Conservation (phyloP, 1,140 invertebrate species). For the Cryptotermes secundus region DNA sequence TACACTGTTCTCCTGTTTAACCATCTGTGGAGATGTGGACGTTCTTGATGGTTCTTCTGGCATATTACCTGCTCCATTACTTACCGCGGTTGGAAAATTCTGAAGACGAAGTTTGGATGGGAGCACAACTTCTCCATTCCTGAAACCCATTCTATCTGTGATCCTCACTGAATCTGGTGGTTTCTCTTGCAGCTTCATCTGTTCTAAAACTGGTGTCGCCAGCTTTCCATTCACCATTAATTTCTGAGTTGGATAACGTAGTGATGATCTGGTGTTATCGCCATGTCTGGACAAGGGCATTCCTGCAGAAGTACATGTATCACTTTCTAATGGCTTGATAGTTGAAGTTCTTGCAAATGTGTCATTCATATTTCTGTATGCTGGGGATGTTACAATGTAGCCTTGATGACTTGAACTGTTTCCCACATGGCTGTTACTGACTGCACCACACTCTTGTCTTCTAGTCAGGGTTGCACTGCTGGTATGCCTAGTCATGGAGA, state of each 20-base stretch:
- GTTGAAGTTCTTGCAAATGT: conserved; percentile 33
- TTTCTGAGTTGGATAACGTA: conserved; percentile 51
- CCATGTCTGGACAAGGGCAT: background rate
- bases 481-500: background rate
- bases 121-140: background rate
- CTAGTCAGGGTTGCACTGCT: background rate
- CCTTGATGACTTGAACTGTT: background rate
- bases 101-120: conserved; percentile 25
- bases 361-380: conserved; percentile 36
- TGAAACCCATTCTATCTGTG: background rate
- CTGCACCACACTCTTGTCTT: background rate
- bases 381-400: background rate
- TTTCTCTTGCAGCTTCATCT: background rate
- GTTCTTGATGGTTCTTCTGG: background rate
- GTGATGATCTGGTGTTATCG: conserved; percentile 20
- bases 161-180: background rate
- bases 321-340: conserved; percentile 14
- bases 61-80: background rate
- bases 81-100: background rate
- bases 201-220: conserved; percentile 36
- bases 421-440: too few species aligned
- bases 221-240: conserved; percentile 53
- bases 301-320: background rate
- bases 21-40: background rate
- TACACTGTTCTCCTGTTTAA: background rate